A percentile compares a stretch with the other conserved stretches of the same genome.
These are phyloP conservation scores for Ageneiosus marmoratus DNA, from an alignment of 2,113 vertebrate species.

Conservation along the genomic window DNA sequence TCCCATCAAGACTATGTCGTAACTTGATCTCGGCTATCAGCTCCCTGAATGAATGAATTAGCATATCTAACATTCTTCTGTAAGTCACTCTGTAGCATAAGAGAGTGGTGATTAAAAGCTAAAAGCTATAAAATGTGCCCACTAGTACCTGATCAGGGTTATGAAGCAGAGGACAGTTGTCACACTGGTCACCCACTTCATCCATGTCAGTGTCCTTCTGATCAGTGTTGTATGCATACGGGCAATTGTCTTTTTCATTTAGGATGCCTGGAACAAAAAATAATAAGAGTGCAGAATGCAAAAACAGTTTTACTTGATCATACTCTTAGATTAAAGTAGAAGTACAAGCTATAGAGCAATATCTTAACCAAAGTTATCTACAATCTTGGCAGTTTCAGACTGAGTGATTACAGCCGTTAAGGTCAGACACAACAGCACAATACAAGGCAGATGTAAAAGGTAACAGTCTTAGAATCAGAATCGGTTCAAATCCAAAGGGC, in stretches of 20 bases:
- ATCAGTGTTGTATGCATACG: conserved; percentile 92
- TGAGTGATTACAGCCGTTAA: not conserved
- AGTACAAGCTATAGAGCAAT: not conserved
- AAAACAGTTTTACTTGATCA: not conserved
- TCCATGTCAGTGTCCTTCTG: conserved; percentile 94
- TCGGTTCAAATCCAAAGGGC: too few species aligned
- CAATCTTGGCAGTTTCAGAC: not conserved
- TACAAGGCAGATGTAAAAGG: too few species aligned
- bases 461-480: too few species aligned
- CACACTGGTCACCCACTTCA: conserved; percentile 94
- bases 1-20: not conserved
- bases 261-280: conserved; percentile 78
- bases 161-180: conserved; percentile 93
- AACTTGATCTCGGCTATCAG: not conserved
- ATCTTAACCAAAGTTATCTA: not conserved
- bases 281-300: not conserved
- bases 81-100: not conserved
- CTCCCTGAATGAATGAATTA: not conserved
- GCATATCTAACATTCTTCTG: too few species aligned
- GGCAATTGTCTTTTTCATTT: conserved; percentile 94
- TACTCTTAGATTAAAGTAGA: not conserved
- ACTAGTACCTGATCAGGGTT: conserved; percentile 83
- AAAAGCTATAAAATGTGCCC: not conserved
- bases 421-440: too few species aligned
- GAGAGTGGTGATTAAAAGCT: too few species aligned